phyloP scores from a whole-genome alignment of 2,113 vertebrate species.

The Amblyopsis rosae region DNA sequence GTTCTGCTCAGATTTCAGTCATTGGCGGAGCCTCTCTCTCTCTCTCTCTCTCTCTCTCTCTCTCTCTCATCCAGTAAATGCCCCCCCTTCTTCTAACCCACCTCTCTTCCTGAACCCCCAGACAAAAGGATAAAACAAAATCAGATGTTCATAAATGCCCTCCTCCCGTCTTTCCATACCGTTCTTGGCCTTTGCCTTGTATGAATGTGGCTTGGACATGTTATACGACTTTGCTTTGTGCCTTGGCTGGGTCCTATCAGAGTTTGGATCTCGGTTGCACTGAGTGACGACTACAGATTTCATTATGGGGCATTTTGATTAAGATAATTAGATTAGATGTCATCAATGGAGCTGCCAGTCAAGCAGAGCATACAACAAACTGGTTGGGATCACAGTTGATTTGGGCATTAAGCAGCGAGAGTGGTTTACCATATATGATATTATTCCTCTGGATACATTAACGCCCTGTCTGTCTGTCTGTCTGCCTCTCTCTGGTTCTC shows the following conservation, averaged over 20 bases:
- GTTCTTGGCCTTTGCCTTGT: conserved; percentile 42
- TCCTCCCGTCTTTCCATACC: conserved; percentile 24
- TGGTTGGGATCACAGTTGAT: conserved; percentile 47
- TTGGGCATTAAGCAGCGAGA: conserved; percentile 25
- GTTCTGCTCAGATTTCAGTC: conserved; percentile 73
- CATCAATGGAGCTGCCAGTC: conserved; percentile 55
- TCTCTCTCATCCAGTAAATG: conserved; percentile 58
- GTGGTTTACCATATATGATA: neutral
- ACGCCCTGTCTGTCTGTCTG: neutral
- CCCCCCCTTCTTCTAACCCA: neutral
- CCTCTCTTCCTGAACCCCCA: conserved; percentile 21
- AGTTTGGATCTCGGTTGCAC: conserved; percentile 39
- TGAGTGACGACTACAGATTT: conserved; percentile 56
- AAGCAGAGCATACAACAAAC: conserved; percentile 55
- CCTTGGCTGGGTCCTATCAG: conserved; percentile 33
- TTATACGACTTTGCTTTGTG: conserved; percentile 11
- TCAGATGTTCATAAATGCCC: conserved; percentile 68
- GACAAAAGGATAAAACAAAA: conserved; percentile 72
- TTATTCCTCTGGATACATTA: neutral
- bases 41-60: conserved; percentile 55
- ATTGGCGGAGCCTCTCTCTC: conserved; percentile 59
- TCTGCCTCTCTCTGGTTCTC: conserved; percentile 3
- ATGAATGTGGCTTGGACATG: conserved; percentile 34
- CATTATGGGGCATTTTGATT: conserved; percentile 56
- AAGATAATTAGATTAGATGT: conserved; percentile 60